Evolutionary conservation across 2,888 invertebrate species (phyloP).

Genomic region (Neria commutata): DNA sequence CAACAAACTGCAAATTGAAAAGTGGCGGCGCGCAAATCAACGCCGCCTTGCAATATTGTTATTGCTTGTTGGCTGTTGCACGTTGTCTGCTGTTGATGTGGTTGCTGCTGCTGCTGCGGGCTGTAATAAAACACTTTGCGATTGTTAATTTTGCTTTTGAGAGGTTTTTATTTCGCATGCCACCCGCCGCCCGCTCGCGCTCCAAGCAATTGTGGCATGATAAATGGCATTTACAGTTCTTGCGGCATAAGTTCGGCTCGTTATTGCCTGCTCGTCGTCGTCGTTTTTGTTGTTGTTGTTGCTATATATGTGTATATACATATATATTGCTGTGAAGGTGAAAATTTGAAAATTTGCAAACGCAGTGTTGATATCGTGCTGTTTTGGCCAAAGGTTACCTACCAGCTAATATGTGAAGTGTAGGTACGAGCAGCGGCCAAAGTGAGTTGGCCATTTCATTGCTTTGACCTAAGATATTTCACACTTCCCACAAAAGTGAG

Average conservation of each 20-base stretch:
- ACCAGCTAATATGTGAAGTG: too few relatives aligned
- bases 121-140: conserved; percentile 2
- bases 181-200: not conserved
- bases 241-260: not conserved
- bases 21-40: too few relatives aligned
- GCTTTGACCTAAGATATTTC: too few relatives aligned
- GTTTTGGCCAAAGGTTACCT: too few relatives aligned
- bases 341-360: not conserved
- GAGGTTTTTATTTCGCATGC: not conserved
- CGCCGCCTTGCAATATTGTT: too few relatives aligned
- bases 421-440: too few relatives aligned
- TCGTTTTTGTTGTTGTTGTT: not conserved
- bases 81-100: not conserved
- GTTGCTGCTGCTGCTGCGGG: not conserved
- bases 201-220: not conserved
- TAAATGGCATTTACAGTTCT: not conserved
- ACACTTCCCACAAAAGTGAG: too few relatives aligned
- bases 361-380: too few relatives aligned
- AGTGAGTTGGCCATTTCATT: too few relatives aligned
- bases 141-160: not conserved
- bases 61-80: too few relatives aligned
- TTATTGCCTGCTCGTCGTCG: too few relatives aligned
- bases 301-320: not conserved
- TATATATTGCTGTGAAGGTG: not conserved
- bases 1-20: conserved; percentile 32